Evolutionary conservation across 1,140 invertebrate species (phyloP), one percentile per base, ranked within the genome.

Genomic region (Wasmannia auropunctata): DNA sequence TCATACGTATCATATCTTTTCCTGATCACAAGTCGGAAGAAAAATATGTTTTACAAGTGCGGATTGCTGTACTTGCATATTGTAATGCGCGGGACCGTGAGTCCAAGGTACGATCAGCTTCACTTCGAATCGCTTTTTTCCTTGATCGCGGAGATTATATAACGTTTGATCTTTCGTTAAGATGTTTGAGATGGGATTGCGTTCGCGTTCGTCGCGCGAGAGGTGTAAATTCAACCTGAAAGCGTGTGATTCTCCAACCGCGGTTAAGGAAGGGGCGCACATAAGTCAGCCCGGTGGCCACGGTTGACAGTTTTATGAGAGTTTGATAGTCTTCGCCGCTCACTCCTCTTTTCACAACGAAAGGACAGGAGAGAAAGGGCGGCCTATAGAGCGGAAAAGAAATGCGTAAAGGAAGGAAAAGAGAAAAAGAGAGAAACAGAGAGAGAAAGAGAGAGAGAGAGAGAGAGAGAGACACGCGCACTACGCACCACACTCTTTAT

Each of bases 231-330:
- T 34, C 46, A 58, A 56, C 43, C 60, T 54, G 63, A 54, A 22
- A 49, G 14, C 62, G 86, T 40, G 79, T 37, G 34, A 49, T 79
- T 63, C 65, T 51, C 65, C 70, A 65, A 58, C 37, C 74, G 83
- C 76, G 67, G 58, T 11, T 62, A 56, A 67, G 67, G 88, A 88
- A 88, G 90, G 92, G 90, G 89, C 91, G 92, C 92, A 92, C 95
- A 95, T 95, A 95, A 95, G 94, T 95, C 94, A 95, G 87, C 91
- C 87, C 89, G 91, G 90, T 93, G 94, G 92, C 88, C 93, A 92
- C 91, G 93, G 93, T 93, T 95, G 95, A 95, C 95, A 95, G 95
- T 95, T 95, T 95, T 95, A 95, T 95, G 95, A 95, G 95, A 95
- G 94, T 95, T 95, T 95, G 95, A 95, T 95, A 95, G 95, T 93